Percentiles rank a stretch among this genome's conserved stretches.
Conservation (phyloP, 2,888 invertebrate species). For the Hermaeophaga mercurialis region DNA sequence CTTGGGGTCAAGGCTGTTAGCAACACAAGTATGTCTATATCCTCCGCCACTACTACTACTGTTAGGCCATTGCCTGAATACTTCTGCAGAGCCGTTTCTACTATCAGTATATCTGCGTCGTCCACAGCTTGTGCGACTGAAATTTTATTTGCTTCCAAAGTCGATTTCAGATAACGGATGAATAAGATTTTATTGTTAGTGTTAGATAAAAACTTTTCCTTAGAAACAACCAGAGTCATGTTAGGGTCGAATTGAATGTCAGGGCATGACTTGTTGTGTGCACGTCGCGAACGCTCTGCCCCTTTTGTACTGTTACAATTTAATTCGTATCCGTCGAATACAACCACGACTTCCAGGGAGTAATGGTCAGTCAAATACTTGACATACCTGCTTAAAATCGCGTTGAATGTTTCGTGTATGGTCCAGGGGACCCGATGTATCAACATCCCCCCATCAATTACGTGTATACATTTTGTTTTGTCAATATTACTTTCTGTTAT, state of each 20-base stretch:
- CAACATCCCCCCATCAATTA: neutral
- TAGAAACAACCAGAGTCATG: neutral
- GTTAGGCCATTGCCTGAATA: too few species aligned
- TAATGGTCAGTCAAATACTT: neutral
- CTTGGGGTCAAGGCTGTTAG: constrained; percentile 2
- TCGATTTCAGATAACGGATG: too few species aligned
- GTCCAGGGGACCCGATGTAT: too few species aligned
- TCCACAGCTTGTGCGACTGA: too few species aligned
- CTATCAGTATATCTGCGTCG: too few species aligned
- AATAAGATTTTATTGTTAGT: too few species aligned
- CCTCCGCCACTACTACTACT: constrained; percentile 1
- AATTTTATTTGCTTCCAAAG: too few species aligned
- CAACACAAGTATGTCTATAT: constrained; percentile 12
- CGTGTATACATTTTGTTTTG: neutral
- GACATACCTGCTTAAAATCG: neutral
- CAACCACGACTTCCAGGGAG: neutral
- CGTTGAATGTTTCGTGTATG: neutral
- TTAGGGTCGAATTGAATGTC: neutral
- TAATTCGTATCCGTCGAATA: too few species aligned
- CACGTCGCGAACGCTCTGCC: neutral
- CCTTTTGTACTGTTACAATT: too few species aligned
- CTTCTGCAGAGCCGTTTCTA: too few species aligned
- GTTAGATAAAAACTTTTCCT: constrained; percentile 1
- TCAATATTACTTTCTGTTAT: too few species aligned
- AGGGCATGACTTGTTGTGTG: neutral